These are phyloP conservation scores for Ovis aries DNA, from an alignment of 2,113 vertebrate species.

Conservation along the genomic window DNA sequence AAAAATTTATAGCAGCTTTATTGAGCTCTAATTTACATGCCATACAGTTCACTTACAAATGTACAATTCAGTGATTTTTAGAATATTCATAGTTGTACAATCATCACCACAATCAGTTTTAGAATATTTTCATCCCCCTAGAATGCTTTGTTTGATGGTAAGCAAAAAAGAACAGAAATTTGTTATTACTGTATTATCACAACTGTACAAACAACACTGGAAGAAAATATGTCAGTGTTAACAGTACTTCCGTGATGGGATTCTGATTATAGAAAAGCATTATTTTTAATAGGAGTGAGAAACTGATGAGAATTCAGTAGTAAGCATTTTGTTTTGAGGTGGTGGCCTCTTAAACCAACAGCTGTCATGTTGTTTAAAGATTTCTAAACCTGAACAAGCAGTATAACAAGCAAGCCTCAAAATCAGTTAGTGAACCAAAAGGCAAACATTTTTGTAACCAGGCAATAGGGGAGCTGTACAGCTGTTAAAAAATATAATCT, in stretches of 20 bases:
- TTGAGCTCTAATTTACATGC: neutral
- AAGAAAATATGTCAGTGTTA: neutral
- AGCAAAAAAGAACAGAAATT: neutral
- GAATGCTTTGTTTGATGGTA: neutral
- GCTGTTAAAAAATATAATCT: slow-evolving; percentile 57
- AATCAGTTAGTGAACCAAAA: slow-evolving; percentile 66
- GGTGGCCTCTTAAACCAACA: slow-evolving; percentile 54
- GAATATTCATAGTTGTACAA: neutral
- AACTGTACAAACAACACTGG: neutral
- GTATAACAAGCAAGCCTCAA: slow-evolving; percentile 46
- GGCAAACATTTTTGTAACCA: slow-evolving; percentile 69
- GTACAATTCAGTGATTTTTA: neutral
- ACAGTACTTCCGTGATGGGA: neutral
- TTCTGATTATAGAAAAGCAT: neutral
- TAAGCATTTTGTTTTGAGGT: slow-evolving; percentile 55
- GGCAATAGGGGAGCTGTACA: slow-evolving; percentile 65
- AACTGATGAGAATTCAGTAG: neutral
- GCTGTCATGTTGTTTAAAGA: slow-evolving; percentile 73
- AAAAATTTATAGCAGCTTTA: neutral
- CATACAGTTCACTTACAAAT: neutral
- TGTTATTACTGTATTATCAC: neutral
- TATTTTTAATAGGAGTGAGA: slow-evolving; percentile 48
- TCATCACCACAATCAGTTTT: neutral
- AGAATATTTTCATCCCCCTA: neutral
- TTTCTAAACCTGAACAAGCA: slow-evolving; percentile 55